Conservation (phyloP, 1,140 invertebrate genomes). For the Drosophila pruinosa region DNA sequence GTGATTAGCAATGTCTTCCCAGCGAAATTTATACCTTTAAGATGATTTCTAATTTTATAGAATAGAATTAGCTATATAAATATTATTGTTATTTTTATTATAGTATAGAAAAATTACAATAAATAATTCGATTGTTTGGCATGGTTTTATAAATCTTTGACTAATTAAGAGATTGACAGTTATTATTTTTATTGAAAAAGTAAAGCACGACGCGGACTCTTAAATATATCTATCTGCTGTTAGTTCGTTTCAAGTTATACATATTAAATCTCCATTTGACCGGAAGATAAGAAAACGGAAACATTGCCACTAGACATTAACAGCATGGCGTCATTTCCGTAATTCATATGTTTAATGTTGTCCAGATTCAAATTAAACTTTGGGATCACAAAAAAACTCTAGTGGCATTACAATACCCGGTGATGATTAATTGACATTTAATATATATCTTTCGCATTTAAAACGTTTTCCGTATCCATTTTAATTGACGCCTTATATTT, state of each 20-base stretch:
- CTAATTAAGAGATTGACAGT: background rate
- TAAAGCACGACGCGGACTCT: too few species aligned
- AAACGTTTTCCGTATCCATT: constrained; percentile 43
- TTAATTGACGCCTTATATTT: constrained; percentile 50
- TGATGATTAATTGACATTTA: constrained; percentile 34
- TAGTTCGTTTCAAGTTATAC: background rate
- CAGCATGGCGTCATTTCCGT: background rate
- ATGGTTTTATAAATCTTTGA: background rate
- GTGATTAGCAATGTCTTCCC: constrained; percentile 71
- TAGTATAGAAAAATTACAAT: background rate
- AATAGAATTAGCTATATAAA: constrained; percentile 3
- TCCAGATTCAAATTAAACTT: constrained; percentile 50
- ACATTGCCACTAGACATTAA: background rate
- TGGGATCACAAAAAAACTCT: constrained; percentile 46
- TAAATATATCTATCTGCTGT: too few species aligned
- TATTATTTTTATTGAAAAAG: background rate
- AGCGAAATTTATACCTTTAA: constrained; percentile 17
- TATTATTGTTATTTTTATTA: constrained; percentile 1
- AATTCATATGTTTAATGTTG: constrained; percentile 41
- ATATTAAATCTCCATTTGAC: background rate
- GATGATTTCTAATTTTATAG: constrained; percentile 1
- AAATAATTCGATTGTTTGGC: constrained; percentile 7
- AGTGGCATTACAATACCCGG: constrained; percentile 24
- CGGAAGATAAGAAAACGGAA: background rate
- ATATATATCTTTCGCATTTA: constrained; percentile 59